Percentiles rank a stretch among this genome's conserved stretches.
Conservation (phyloP, 1,140 invertebrate genomes). For the Macrosteles quadrilineatus region DNA sequence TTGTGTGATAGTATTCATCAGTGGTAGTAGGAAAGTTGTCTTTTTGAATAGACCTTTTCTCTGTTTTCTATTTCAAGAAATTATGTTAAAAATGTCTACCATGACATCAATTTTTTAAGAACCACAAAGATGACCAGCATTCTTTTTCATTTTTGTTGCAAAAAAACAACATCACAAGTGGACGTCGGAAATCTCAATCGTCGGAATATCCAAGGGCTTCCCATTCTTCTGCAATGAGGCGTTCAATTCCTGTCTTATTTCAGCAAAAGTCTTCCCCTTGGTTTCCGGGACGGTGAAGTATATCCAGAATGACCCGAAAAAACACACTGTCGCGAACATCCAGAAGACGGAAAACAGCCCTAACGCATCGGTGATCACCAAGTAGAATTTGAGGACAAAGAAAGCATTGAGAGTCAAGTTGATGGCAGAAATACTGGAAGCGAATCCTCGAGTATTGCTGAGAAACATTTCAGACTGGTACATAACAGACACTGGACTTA, state of each 20-base stretch:
- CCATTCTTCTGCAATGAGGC: background rate
- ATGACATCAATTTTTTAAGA: too few species aligned
- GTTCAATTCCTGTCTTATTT: constrained; percentile 43
- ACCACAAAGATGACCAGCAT: too few species aligned
- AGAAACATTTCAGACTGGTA: constrained; percentile 40
- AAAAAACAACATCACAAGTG: background rate
- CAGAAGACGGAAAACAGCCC: constrained; percentile 28
- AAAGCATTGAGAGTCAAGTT: constrained; percentile 35
- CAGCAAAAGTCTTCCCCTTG: constrained; percentile 52
- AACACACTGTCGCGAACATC: constrained; percentile 28
- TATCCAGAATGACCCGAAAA: constrained; percentile 44
- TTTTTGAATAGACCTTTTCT: too few species aligned
- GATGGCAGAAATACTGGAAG: constrained; percentile 34
- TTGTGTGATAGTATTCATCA: too few species aligned
- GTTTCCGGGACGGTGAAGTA: constrained; percentile 52
- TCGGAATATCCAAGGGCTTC: background rate
- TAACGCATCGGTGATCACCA: constrained; percentile 27
- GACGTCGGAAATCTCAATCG: background rate
- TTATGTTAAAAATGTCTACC: too few species aligned
- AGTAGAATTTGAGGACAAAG: constrained; percentile 36
- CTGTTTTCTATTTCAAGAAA: too few species aligned
- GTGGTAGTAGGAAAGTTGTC: too few species aligned
- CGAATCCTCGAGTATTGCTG: constrained; percentile 36
- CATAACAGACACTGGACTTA: constrained; percentile 28
- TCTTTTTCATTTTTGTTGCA: too few species aligned